A percentile compares a stretch with the other conserved stretches of the same genome.
phyloP scores from a whole-genome alignment of 2,113 vertebrate species.

The Epinephelus fuscoguttatus region DNA sequence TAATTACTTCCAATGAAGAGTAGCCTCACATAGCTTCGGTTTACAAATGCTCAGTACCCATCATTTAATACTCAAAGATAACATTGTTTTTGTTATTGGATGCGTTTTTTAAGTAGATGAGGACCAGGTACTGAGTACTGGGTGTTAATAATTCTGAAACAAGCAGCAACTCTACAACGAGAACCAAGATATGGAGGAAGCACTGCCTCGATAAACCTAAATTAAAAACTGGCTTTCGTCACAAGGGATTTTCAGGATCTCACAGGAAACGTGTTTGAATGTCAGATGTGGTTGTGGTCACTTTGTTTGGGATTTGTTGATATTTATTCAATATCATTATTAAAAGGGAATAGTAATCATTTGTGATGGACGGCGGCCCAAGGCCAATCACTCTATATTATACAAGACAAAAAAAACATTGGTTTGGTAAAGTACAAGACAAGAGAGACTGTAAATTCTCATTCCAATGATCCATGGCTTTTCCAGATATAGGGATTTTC shows the following conservation, averaged over 20 bases:
- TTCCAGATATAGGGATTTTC: conserved; percentile 54
- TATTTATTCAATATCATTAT: conserved; percentile 39
- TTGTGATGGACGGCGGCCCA: background rate
- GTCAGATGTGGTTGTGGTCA: conserved; percentile 31
- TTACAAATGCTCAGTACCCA: background rate
- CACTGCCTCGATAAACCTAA: background rate
- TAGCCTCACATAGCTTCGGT: background rate
- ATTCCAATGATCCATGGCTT: conserved; percentile 54
- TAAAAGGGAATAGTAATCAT: conserved; percentile 27
- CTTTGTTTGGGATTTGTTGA: conserved; percentile 49
- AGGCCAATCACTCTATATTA: conserved; percentile 23
- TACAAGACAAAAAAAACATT: conserved; percentile 24
- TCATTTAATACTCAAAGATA: background rate
- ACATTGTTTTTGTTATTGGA: background rate
- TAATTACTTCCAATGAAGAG: background rate
- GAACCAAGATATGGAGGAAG: background rate
- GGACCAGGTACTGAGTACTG: background rate
- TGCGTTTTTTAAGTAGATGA: background rate
- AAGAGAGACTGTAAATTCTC: conserved; percentile 56
- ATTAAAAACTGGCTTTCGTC: conserved; percentile 1
- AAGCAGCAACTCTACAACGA: background rate
- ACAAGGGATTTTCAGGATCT: conserved; percentile 6
- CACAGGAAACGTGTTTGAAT: conserved; percentile 30
- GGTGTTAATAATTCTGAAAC: background rate
- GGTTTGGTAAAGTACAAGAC: conserved; percentile 55